phyloP scores from a whole-genome alignment of 2,888 invertebrate species.

The Thecocarcelia acutangulata region DNA sequence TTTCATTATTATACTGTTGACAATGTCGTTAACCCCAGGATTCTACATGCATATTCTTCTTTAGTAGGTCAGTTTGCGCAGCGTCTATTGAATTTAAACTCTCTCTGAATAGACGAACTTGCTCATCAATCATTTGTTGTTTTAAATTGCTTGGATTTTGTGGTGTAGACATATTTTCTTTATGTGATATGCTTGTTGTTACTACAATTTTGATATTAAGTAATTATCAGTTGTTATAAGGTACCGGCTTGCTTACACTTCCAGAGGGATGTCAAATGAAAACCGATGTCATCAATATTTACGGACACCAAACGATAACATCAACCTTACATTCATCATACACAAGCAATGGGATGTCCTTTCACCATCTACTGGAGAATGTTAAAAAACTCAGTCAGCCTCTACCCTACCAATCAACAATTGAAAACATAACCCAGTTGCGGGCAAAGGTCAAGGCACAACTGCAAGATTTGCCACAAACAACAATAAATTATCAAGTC shows the following conservation, averaged over 20 bases:
- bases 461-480: neutral
- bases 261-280: neutral
- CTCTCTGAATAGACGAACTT: no score
- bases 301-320: neutral
- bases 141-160: no score
- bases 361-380: neutral
- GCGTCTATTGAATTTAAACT: no score
- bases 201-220: no score
- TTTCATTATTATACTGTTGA: no score
- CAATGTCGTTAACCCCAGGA: no score
- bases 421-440: neutral
- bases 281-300: neutral
- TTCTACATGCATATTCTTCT: no score
- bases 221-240: neutral
- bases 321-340: neutral
- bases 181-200: no score
- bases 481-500: neutral
- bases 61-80: no score
- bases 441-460: no score
- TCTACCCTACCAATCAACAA: neutral
- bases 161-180: no score
- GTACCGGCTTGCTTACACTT: neutral
- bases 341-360: constrained; percentile 2
- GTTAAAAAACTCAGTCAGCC: neutral
- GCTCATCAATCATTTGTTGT: no score